phyloP scores from a whole-genome alignment of 2,113 vertebrate species.

The Nipponia nippon region DNA sequence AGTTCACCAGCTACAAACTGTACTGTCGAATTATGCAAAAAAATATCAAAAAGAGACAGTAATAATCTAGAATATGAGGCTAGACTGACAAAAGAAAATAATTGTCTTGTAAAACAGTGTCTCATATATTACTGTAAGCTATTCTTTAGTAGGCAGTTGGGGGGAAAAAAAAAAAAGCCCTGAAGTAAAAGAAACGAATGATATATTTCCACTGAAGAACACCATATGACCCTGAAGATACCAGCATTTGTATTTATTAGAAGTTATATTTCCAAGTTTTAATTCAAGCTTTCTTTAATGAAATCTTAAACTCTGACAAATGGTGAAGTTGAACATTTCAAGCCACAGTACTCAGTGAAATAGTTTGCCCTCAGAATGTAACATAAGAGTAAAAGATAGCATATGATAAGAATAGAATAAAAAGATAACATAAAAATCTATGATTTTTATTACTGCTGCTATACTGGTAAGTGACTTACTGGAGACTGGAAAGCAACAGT shows the following conservation, averaged over 20 bases:
- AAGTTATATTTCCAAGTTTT: background rate
- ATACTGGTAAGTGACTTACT: background rate
- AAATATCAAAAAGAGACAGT: background rate
- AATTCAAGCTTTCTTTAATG: background rate
- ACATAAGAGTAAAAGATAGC: background rate
- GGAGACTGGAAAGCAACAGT: background rate
- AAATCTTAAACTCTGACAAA: background rate
- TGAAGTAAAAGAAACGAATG: background rate
- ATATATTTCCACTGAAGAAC: background rate
- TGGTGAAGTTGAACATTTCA: background rate
- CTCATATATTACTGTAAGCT: background rate
- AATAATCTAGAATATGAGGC: background rate
- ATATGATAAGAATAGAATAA: background rate
- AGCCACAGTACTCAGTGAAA: background rate
- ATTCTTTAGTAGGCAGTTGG: background rate
- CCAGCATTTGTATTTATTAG: background rate
- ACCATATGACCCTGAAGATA: background rate
- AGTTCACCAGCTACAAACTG: background rate
- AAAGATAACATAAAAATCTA: background rate
- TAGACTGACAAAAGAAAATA: background rate
- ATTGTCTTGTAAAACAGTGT: background rate
- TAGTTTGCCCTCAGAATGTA: background rate
- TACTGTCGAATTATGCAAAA: background rate
- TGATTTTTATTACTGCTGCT: background rate
- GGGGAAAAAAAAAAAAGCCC: too few species aligned